Evolutionary conservation across 2,797 vertebrate genomes (phyloP).

Genomic region (Mus minutoides): DNA sequence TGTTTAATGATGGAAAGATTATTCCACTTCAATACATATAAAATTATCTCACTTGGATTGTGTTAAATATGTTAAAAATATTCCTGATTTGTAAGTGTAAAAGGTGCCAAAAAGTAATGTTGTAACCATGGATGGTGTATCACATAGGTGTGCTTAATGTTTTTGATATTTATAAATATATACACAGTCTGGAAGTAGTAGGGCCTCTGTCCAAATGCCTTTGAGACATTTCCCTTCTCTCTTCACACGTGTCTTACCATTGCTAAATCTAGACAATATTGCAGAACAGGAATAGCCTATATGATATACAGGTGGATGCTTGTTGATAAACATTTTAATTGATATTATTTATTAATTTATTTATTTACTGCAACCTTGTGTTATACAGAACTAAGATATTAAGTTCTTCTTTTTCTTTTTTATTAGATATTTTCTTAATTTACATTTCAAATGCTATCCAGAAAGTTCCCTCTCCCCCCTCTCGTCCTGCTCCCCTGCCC

Average conservation of each 20-base stretch:
- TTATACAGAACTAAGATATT: no score
- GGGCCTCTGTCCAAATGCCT: background rate
- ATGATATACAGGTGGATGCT: background rate
- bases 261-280: constrained; percentile 3
- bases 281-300: background rate
- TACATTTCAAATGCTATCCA: no score
- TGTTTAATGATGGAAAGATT: constrained; percentile 53
- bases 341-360: no score
- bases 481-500: no score
- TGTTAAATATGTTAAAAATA: constrained; percentile 24
- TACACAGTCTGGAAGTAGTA: background rate
- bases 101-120: background rate
- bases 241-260: background rate
- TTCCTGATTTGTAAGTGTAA: background rate
- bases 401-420: no score
- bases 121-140: background rate
- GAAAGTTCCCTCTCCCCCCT: no score
- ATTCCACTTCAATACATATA: background rate
- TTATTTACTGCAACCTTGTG: no score
- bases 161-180: constrained; percentile 27
- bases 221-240: background rate
- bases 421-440: no score
- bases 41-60: constrained; percentile 6
- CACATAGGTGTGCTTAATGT: background rate
- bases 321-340: constrained; percentile 27